Percentiles rank a stretch among this genome's conserved stretches.
Evolutionary conservation across 2,888 invertebrate species (phyloP).

Genomic region (Tipula lateralis): DNA sequence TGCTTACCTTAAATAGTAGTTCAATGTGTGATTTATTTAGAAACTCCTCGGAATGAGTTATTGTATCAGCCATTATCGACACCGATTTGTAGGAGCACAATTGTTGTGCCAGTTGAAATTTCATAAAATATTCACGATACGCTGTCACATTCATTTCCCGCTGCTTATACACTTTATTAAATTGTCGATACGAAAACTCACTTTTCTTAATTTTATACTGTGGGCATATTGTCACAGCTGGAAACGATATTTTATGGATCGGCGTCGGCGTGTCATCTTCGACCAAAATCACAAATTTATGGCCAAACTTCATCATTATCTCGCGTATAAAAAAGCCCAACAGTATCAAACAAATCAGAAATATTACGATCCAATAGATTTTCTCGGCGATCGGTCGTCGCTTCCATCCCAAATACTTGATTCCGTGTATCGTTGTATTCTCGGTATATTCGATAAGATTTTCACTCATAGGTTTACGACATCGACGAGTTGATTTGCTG

Average conservation of each 20-base stretch:
- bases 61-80: background rate
- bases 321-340: background rate
- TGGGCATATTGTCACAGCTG: slow-evolving; percentile 2
- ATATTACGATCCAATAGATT: background rate
- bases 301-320: background rate
- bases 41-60: background rate
- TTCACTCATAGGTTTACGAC: background rate
- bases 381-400: background rate
- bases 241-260: background rate
- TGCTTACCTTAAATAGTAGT: background rate
- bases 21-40: background rate
- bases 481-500: background rate
- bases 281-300: background rate
- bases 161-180: background rate
- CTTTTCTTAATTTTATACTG: background rate
- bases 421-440: background rate
- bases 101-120: background rate
- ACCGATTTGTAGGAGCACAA: background rate
- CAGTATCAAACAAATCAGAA: background rate
- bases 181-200: background rate
- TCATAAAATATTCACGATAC: background rate
- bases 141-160: background rate
- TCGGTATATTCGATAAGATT: background rate
- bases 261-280: background rate
- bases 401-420: background rate